Base-by-base conservation (phyloP, 2,888 invertebrate species). In the Drosophila neotestacea region DNA sequence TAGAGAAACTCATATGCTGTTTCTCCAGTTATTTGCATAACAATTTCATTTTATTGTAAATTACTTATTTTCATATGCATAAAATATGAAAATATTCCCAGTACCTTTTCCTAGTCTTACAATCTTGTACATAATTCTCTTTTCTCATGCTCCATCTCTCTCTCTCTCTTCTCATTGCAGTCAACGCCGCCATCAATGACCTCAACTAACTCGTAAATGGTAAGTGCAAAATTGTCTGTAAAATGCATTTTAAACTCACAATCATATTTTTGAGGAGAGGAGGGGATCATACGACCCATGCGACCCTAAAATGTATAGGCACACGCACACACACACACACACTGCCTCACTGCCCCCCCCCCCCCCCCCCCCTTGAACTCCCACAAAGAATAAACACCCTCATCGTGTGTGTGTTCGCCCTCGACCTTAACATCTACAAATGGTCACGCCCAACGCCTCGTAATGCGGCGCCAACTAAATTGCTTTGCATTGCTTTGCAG, bases 141-240 rank as follows among this genome's bases (percentile, higher is more conserved):
- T 30, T 30, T 11, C 16, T 28, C 27, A 16, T 38, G 27, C 42
- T 38, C 36, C 46, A 11, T 16, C 4, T 13, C 22, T 39, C 7
- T 42, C 16, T 44, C 28, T 6, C 30, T 30, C 30, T 32, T 60
- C 48, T 73, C 30, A 30, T 66, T 77, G 61, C 58, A 79, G 79
- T 51, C 60, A 62, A 41, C 60, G 60, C 44, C 42, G 60, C 70
- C 63, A 73, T 64, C 77, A 74, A 84, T 83, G 86, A 81, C 74
- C 84, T 67, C 69, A 81, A 64, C 74, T 77, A 77, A 69, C 69
- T 76, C 69, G 77, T 83, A 74, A 84, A 79, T 81, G 86, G 83
- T 83, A 81, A 86, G 85, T 83, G 81, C 64, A 81, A 84, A 83
- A 81, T 71, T 73, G 79, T 73, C 71, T 85, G 70, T 81, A 71